Evolutionary conservation across 2,888 invertebrate species (phyloP), one percentile per base, ranked within the genome.

Genomic region (Lapara coniferarum): DNA sequence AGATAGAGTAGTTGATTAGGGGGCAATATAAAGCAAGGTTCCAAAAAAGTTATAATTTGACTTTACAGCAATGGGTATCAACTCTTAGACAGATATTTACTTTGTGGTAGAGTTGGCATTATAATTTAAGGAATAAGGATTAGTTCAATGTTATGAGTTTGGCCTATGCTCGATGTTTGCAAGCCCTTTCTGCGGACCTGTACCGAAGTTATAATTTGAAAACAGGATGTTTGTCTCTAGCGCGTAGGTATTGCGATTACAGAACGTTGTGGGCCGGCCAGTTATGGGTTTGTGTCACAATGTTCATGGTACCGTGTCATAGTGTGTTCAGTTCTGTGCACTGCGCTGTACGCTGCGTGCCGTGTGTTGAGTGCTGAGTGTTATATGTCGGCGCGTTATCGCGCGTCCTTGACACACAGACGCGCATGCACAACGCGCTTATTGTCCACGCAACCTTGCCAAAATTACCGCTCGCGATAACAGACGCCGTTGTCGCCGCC

Each of bases 331-430:
- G 56, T 5, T 46, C 3, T 16, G 44, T 46, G 59, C 59, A 44
- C 44, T 59, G 46, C 59, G 58, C 37, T 37, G 59, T 59, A 44
- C 16, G 44, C n/a, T 16, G 59, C 46, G 59, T 46, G 59, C 59
- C 46, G 46, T 19, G 46, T 63, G 63, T 46, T 58, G 46, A 53
- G 51, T 30, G 58, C n/a, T 58, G 44, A 46, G 58, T 63, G 69
- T 53, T 52, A 46, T 69, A 66, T 69, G 57, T 57, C 66, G 84
- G 81, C 83, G 85, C 89, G 89, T 91, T 92, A 92, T 93, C 92
- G 86, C 83, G 85, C 86, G 93, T 91, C 93, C 93, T 93, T 93
- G 93, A 93, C 93, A 93, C 90, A 92, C 91, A 93, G 92, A 90
- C 88, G 85, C 82, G 86, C 89, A 85, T 89, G 90, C 85, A 91